These are phyloP conservation scores for Haemorhous mexicanus DNA, from an alignment of 2,113 vertebrate genomes.

Conservation along the genomic window DNA sequence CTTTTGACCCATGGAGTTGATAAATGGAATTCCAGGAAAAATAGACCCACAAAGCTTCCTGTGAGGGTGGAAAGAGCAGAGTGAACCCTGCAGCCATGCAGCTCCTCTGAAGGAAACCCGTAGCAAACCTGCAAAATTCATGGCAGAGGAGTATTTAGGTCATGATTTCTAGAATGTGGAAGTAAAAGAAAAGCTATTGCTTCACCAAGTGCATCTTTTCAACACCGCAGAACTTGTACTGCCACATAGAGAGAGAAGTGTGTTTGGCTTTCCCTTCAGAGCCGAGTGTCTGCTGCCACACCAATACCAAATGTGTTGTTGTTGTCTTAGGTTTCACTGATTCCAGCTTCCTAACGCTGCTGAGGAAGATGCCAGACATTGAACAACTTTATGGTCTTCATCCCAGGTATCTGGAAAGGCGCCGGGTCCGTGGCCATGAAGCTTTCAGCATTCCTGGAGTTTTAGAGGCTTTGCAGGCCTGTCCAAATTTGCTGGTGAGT, in stretches of 20 bases:
- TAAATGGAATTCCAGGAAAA: background rate
- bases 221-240: background rate
- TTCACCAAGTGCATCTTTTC: background rate
- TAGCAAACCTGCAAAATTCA: background rate
- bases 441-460: constrained; percentile 98
- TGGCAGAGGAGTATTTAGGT: background rate
- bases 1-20: background rate
- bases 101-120: background rate
- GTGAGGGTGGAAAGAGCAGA: background rate
- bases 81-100: background rate
- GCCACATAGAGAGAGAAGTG: background rate
- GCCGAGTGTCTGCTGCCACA: background rate
- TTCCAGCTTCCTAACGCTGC: constrained; percentile 90
- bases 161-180: background rate
- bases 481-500: constrained; percentile 93
- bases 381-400: constrained; percentile 98
- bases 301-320: constrained; percentile 49
- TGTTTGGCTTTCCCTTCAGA: constrained; percentile 12
- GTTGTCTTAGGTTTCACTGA: constrained; percentile 91
- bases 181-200: background rate
- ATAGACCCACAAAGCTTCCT: background rate
- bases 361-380: constrained; percentile 98
- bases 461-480: constrained; percentile 93
- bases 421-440: constrained; percentile 92
- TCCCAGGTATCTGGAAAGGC: constrained; percentile 92